Base-by-base conservation (phyloP, 2,888 invertebrate genomes). In the Piscicola geometra region DNA sequence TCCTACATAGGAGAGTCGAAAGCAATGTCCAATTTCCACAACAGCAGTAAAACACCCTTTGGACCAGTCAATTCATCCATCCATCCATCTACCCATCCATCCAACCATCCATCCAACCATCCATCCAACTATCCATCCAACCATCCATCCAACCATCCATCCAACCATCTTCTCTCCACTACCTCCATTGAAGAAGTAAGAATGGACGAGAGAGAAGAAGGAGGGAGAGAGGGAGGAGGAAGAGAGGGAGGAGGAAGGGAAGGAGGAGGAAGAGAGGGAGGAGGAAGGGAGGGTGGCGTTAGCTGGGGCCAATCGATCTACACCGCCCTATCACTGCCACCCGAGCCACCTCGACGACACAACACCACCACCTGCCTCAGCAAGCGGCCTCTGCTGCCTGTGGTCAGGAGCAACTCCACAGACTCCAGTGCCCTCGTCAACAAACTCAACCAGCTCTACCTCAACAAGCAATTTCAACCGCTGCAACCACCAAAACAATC, bases 381-480 rank as follows among this genome's bases (percentile, higher is more conserved):
- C 64, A 64, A 36, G 36, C 60, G 33, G 36, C 28, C 56, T 15
- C 28, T 64, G 33, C 32, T 64, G 25, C 64, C 35, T n/a, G 36
- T 73, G 15, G 36, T 73, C 35, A 60, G 73, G 32, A 73, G 73
- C 33, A 64, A 73, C 60, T 73, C 73, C 33, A 73, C 73, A n/a
- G 73, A 73, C 36, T 73, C 73, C 35, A 73, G 33, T 33, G 33
- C 56, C 41, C 35, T 73, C 18, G 73, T 36, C 25, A 28, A 52
- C 56, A n/a, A 36, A 12, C 28, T 73, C 32, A 52, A 28, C 33
- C 73, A 73, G 32, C 33, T 67, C 21, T 35, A 67, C 30, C 32
- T 32, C 33, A 32, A 35, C 2, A 32, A 67, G 25, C 67, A 67
- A 3, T 3, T n/a, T 5, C 67, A 67, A 32, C 67, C 12, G 28